phyloP scores from a whole-genome alignment of 1,140 invertebrate species.

The Bombus waltoni region DNA sequence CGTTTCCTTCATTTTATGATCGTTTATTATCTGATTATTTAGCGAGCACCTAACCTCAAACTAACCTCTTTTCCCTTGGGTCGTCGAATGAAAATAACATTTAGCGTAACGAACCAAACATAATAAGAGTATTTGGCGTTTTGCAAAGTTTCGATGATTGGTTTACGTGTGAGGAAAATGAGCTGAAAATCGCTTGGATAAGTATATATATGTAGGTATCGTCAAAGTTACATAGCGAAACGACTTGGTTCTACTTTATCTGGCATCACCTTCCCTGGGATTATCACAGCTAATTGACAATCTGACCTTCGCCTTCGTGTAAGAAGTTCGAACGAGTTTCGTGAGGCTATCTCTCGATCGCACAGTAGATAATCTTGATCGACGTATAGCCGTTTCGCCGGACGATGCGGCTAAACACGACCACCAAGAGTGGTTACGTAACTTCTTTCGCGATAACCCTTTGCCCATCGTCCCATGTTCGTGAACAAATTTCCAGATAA shows the following conservation, averaged over 20 bases:
- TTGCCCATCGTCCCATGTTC: not conserved
- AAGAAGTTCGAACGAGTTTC: constrained; percentile 25
- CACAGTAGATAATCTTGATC: not conserved
- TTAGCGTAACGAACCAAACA: no score
- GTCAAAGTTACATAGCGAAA: not conserved
- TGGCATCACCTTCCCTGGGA: not conserved
- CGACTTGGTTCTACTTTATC: not conserved
- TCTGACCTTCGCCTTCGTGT: constrained; percentile 24
- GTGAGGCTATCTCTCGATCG: constrained; percentile 15
- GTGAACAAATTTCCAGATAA: not conserved
- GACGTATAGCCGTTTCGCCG: not conserved
- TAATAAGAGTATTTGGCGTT: no score
- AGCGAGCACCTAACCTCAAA: no score
- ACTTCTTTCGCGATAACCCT: not conserved
- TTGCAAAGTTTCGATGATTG: no score
- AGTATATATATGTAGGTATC: not conserved
- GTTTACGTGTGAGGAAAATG: no score
- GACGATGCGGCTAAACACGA: not conserved
- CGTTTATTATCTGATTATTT: no score
- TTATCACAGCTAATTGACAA: constrained; percentile 21
- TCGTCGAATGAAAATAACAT: no score
- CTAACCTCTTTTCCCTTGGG: no score
- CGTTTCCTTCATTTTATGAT: no score
- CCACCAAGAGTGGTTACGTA: not conserved
- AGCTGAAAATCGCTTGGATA: no score